Evolutionary conservation across 2,797 vertebrate species (phyloP).

Genomic region (Falco columbarius): DNA sequence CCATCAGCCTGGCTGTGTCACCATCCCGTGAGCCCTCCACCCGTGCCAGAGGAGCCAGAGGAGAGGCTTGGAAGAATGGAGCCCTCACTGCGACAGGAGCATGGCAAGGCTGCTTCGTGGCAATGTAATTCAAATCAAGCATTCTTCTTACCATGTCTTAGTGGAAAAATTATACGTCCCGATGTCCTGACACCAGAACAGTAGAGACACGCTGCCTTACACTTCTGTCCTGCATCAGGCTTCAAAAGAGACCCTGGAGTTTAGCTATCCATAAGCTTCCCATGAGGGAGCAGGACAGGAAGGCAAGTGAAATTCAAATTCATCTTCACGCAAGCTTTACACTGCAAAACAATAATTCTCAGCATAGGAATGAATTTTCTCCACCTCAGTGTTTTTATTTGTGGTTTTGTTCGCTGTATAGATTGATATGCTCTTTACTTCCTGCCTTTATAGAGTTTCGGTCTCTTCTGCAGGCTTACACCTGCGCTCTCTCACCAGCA

Average conservation of each 20-base stretch:
- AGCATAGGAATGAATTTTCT: not conserved
- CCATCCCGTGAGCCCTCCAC: not conserved
- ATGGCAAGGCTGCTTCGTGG: not conserved
- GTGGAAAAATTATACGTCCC: not conserved
- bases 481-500: not conserved
- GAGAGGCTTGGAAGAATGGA: not conserved
- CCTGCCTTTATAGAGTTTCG: not conserved
- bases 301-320: not conserved
- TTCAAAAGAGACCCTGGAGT: not conserved
- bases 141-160: not conserved
- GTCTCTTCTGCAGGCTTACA: not conserved
- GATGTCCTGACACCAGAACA: not conserved
- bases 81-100: not conserved
- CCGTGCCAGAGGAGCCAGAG: no score
- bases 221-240: not conserved
- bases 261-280: not conserved
- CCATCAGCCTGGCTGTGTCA: not conserved
- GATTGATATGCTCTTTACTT: not conserved
- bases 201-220: accelerated
- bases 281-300: not conserved
- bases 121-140: not conserved
- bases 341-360: not conserved
- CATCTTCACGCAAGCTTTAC: not conserved
- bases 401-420: not conserved
- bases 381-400: not conserved